Base-by-base conservation (phyloP, 2,888 invertebrate species). In the Drosophila hamatofila region DNA sequence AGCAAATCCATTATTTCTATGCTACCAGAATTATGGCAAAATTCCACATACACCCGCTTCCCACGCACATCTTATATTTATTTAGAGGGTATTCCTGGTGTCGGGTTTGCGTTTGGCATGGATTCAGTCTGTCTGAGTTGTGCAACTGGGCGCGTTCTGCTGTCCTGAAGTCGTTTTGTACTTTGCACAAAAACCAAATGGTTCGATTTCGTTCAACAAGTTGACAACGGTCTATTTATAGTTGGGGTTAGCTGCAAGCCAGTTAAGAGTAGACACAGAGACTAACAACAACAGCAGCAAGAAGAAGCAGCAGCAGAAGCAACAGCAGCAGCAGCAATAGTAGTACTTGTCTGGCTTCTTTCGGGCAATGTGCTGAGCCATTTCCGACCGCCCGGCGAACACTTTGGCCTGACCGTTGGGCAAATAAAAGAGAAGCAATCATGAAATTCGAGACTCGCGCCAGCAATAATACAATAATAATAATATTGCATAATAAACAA, bases 331-430 rank as follows among this genome's bases (percentile, higher is more conserved):
- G 16, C 35, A 16, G 16, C 35, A 37, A 37, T 0, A 62, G 70
- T 37, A 63, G 37, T 81, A 83, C 78, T 83, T 83, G 62, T 61
- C 54, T 56, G 83, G 83, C 69, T 87, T 87, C 83, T 58, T 70
- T 72, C 27, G 52, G 21, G 55, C 69, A 71, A 61, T 64, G 46
- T 75, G 75, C 65, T 64, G 65, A 75, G 75, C 73, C 74, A 72
- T 75, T 75, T 61, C 67, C 66, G 62, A 64, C 12, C n/a, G 58
- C 1, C 35, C 57, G 33, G 16, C 41, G 27, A 21, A 16, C 57
- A 46, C 57, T 59, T 54, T 37, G 75, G 42, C 30, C 57, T 30
- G 57, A 51, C 44, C 65, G 60, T 57, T 74, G 54, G 49, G 55
- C 42, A 59, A 69, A 62, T n/a, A 46, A 60, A 46, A 41, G 12